Percentiles rank a stretch among this genome's conserved stretches.
phyloP scores from a whole-genome alignment of 2,888 invertebrate genomes.

The Pycnomerus fuliginosus region DNA sequence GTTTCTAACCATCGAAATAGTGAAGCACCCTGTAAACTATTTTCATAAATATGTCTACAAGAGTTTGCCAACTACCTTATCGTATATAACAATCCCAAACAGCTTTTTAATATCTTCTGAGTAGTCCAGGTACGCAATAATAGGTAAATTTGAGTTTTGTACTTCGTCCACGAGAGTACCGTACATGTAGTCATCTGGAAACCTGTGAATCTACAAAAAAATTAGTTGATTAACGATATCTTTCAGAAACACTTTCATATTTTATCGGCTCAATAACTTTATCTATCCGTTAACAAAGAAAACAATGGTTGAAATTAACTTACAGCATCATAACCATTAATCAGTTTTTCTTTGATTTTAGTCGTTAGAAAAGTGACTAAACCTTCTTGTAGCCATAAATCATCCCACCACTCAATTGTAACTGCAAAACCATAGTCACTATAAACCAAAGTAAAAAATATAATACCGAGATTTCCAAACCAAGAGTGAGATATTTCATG shows the following conservation, averaged over 20 bases:
- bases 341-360: constrained; percentile 16
- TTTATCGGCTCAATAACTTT: too few relatives aligned
- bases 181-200: constrained; percentile 18
- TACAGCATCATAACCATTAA: constrained; percentile 9
- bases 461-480: constrained; percentile 41
- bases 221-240: too few relatives aligned
- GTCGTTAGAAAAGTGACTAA: constrained; percentile 35
- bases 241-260: too few relatives aligned
- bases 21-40: too few relatives aligned
- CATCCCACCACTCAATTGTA: constrained; percentile 41
- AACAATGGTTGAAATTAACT: not conserved
- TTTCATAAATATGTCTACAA: too few relatives aligned
- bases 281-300: too few relatives aligned
- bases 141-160: constrained; percentile 6
- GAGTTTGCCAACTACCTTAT: constrained; percentile 67
- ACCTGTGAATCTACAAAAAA: constrained; percentile 1
- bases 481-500: constrained; percentile 41
- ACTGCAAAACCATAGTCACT: constrained; percentile 30
- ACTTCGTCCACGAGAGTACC: constrained; percentile 22
- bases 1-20: too few relatives aligned
- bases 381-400: constrained; percentile 41
- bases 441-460: not conserved
- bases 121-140: constrained; percentile 20
- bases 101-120: constrained; percentile 14
- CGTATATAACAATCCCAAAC: constrained; percentile 26